Evolutionary conservation across 2,888 invertebrate species (phyloP).

Genomic region (Orthonychiurus folsomi): DNA sequence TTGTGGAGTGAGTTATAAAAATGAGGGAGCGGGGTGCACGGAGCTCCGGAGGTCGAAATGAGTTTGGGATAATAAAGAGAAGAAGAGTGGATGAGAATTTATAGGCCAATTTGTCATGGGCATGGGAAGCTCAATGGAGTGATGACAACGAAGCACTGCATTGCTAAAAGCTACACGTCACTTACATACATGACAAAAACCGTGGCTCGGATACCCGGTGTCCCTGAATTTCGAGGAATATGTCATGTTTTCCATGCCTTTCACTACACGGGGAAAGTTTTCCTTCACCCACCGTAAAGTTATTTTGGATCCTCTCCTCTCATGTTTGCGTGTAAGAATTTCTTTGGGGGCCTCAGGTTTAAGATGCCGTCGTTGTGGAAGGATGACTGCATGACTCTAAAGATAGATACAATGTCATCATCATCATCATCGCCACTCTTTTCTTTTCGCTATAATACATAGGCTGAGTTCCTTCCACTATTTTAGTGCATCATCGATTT

Average conservation of each 20-base stretch:
- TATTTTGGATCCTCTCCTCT: no score
- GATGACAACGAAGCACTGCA: constrained; percentile 15
- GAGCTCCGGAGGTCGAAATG: not conserved
- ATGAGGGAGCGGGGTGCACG: not conserved
- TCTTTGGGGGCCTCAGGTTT: no score
- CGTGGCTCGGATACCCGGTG: constrained; percentile 14
- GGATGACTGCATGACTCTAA: not conserved
- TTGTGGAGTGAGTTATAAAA: not conserved
- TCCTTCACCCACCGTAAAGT: no score
- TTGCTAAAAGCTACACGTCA: not conserved
- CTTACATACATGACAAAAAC: constrained; percentile 2
- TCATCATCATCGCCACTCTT: not conserved
- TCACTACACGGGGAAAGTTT: no score
- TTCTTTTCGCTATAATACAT: not conserved
- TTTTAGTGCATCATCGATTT: not conserved
- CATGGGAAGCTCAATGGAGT: constrained; percentile 20
- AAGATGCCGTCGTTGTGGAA: no score
- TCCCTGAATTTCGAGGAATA: no score
- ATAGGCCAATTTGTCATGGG: constrained; percentile 27
- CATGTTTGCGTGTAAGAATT: no score
- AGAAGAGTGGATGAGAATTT: constrained; percentile 24
- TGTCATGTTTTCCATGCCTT: no score
- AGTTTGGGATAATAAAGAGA: constrained; percentile 23
- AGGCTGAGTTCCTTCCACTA: not conserved
- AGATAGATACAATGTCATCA: not conserved